A percentile compares a stretch with the other conserved stretches of the same genome.
These are phyloP conservation scores for Psephotus haematonotus DNA, from an alignment of 2,113 vertebrate genomes.

Conservation along the genomic window DNA sequence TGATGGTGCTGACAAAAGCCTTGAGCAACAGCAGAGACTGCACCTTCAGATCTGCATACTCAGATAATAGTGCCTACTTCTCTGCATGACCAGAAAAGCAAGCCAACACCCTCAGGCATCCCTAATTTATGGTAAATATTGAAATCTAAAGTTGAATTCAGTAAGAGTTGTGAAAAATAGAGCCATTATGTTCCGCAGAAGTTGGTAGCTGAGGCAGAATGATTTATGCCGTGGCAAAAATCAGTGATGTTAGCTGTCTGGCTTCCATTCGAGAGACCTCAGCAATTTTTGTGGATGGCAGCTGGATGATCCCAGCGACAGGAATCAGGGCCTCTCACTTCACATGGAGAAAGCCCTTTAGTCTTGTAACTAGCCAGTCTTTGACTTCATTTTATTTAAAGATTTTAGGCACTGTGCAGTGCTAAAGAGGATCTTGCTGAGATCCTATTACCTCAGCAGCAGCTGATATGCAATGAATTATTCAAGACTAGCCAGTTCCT, in stretches of 20 bases:
- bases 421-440: constrained; percentile 41
- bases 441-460: constrained; percentile 60
- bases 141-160: not conserved
- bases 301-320: not conserved
- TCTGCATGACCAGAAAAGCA: not conserved
- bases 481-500: constrained; percentile 57
- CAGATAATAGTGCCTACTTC: not conserved
- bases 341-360: not conserved
- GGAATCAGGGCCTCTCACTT: not conserved
- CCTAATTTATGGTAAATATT: not conserved
- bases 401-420: constrained; percentile 24
- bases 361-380: not conserved
- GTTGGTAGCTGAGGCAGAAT: not conserved
- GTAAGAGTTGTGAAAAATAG: not conserved
- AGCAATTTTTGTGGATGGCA: not conserved
- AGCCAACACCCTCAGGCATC: not conserved
- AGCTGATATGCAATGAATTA: constrained; percentile 67
- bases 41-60: not conserved
- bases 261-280: not conserved
- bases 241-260: not conserved
- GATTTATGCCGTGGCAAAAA: not conserved
- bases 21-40: not conserved
- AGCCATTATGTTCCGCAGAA: not conserved
- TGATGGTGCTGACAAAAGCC: not conserved
- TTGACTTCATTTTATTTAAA: constrained; percentile 30